Base-by-base conservation (phyloP, 2,113 vertebrate species). In the Pachypanchax playfairii region DNA sequence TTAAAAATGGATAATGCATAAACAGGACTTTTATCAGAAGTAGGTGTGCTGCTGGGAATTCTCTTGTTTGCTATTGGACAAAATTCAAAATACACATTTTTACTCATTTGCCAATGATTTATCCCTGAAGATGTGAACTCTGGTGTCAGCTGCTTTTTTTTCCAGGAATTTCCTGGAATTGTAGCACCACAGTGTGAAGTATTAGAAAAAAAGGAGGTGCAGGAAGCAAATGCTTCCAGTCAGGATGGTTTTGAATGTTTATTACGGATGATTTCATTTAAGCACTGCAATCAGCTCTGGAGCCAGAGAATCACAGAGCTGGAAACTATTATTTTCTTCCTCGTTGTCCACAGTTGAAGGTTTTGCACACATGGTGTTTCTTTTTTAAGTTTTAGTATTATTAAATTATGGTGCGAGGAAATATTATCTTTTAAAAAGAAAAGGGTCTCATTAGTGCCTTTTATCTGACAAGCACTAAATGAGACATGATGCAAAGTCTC, bases 221-320 rank as follows among this genome's bases (percentile, higher is more conserved):
- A 0, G 5, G 1, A 38, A 61, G 28, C 24, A 36, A 5, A 36
- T n/a, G n/a, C n/a, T 29, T 29, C 7, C 4, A 29, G 28, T 7
- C 28, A 5, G 28, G 28, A 7, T 7, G 28, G 28, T 29, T 29
- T 29, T 29, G 28, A 7, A 29, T 29, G 7, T 12, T 11, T 12
- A 35, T 10, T 6, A n/a, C n/a, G n/a, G n/a, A n/a, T n/a, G 2
- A 46, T 24, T 64, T 56, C 1, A n/a, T 55, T 53, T 64, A 38
- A 56, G 51, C 26, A 17, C 39, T 1, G 1, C 6, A 24, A 42
- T 21, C 47, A 29, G 35, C 31, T 52, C 1, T 52, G 25, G 11
- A 46, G 24, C 3, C 22, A 25, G 14, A 25, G 8, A 39, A 39
- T 39, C 4, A 11, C 18, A 13, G n/a, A 22, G 18, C 50, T 15